Percentiles rank a stretch among this genome's conserved stretches.
phyloP scores from a whole-genome alignment of 1,140 invertebrate genomes.

The Copidosoma floridanum region DNA sequence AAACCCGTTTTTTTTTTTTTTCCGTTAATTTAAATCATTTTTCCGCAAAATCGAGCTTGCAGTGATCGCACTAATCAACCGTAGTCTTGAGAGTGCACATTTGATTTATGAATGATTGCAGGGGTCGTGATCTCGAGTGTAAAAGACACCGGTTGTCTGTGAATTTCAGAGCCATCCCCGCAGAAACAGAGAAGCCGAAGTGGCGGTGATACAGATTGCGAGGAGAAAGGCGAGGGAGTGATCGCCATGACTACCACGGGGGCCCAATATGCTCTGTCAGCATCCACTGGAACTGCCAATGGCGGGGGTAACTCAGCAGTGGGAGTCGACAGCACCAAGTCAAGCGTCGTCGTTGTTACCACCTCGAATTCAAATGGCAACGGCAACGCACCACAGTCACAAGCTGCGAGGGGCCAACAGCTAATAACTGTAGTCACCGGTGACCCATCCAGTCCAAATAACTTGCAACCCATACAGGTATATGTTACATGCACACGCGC shows the following conservation, averaged over 20 bases:
- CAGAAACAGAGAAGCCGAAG: slow-evolving; percentile 42
- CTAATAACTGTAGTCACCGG: slow-evolving; percentile 54
- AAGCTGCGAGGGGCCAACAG: slow-evolving; percentile 49
- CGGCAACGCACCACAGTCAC: slow-evolving; percentile 46
- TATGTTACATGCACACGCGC: too few relatives aligned
- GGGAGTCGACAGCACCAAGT: slow-evolving; percentile 52
- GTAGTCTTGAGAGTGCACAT: too few relatives aligned
- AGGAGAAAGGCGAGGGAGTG: slow-evolving; percentile 49
- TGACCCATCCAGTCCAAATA: slow-evolving; percentile 53
- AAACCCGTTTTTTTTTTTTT: too few relatives aligned
- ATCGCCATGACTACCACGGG: slow-evolving; percentile 57
- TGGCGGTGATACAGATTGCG: slow-evolving; percentile 42
- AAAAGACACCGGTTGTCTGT: slow-evolving; percentile 21
- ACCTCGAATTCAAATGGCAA: slow-evolving; percentile 51
- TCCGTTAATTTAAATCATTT: too few relatives aligned
- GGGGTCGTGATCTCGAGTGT: too few relatives aligned
- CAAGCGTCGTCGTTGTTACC: slow-evolving; percentile 53
- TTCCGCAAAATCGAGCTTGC: too few relatives aligned
- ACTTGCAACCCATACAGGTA: slow-evolving; percentile 54
- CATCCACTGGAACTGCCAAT: slow-evolving; percentile 48
- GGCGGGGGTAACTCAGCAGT: slow-evolving; percentile 42
- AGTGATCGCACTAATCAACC: too few relatives aligned
- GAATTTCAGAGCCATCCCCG: slow-evolving; percentile 44
- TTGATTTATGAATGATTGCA: too few relatives aligned
- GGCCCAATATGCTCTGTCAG: slow-evolving; percentile 54